Percentiles rank a stretch among this genome's conserved stretches.
phyloP scores from a whole-genome alignment of 92 coral and sea anemone genomes.

The Parazoanthus atlanticus region DNA sequence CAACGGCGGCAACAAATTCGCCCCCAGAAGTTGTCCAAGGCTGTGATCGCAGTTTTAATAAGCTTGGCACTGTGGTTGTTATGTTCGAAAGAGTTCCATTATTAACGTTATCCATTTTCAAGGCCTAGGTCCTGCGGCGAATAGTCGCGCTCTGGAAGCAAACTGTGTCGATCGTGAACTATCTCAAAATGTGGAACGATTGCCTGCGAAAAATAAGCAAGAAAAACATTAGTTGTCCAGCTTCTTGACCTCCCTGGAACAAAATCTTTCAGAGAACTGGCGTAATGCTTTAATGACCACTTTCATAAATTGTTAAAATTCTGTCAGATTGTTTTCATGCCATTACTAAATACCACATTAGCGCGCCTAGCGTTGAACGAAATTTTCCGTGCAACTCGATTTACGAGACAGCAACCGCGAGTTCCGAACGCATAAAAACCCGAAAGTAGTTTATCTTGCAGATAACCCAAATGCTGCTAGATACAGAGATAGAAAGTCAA shows the following conservation, averaged over 20 bases:
- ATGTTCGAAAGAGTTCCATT: not conserved
- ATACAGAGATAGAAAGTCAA: not conserved
- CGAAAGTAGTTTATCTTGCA: not conserved
- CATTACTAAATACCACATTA: slow-evolving; percentile 38
- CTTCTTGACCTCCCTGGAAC: slow-evolving; percentile 16
- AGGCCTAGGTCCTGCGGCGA: not conserved
- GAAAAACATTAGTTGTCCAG: not conserved
- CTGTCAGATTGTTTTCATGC: slow-evolving; percentile 15
- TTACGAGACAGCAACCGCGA: not conserved
- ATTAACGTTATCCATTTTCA: not conserved
- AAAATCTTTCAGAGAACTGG: slow-evolving; percentile 18
- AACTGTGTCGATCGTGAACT: not conserved
- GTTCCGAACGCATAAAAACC: not conserved
- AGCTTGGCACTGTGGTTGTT: not conserved
- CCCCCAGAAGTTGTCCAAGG: slow-evolving; percentile 41
- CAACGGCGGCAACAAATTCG: slow-evolving; percentile 31
- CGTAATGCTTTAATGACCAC: slow-evolving; percentile 21
- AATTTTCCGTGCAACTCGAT: not conserved
- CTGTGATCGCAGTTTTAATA: slow-evolving; percentile 36
- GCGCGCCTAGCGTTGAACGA: not conserved
- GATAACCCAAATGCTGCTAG: not conserved
- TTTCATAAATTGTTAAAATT: slow-evolving; percentile 36
- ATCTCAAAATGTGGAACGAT: not conserved
- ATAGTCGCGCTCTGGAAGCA: not conserved
- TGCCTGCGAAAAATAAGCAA: not conserved